Percentiles rank a stretch among this genome's conserved stretches.
These are phyloP conservation scores for Bimastos eiseni DNA, from an alignment of 2,888 invertebrate genomes.

Conservation along the genomic window DNA sequence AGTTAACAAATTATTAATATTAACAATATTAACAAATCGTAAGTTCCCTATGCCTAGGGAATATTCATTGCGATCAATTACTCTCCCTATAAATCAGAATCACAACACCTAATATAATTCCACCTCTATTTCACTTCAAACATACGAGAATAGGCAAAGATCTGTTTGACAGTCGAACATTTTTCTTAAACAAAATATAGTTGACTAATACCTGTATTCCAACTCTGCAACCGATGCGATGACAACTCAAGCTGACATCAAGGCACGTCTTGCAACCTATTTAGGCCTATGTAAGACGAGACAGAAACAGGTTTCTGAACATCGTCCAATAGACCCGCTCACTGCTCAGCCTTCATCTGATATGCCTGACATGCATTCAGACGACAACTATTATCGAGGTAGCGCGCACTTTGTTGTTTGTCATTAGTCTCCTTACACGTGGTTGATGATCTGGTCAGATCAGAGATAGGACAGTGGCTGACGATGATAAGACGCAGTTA, in stretches of 20 bases:
- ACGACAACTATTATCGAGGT: background rate
- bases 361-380: background rate
- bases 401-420: background rate
- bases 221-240: background rate
- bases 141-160: too few species aligned
- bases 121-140: too few species aligned
- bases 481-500: background rate
- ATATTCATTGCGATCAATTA: too few species aligned
- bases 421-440: background rate
- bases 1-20: too few species aligned
- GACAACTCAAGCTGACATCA: background rate
- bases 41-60: too few species aligned
- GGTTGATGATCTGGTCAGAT: background rate
- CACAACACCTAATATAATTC: too few species aligned
- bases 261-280: too few species aligned
- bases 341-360: background rate
- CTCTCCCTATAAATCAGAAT: too few species aligned
- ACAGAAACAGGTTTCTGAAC: background rate
- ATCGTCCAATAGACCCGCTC: background rate
- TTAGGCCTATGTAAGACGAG: background rate
- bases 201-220: background rate
- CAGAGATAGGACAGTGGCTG: background rate
- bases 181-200: too few species aligned
- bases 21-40: too few species aligned
- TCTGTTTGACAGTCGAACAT: too few species aligned